A percentile compares a stretch with the other conserved stretches of the same genome.
phyloP scores from a whole-genome alignment of 2,113 vertebrate species.

The Choloepus hoffmanni region DNA sequence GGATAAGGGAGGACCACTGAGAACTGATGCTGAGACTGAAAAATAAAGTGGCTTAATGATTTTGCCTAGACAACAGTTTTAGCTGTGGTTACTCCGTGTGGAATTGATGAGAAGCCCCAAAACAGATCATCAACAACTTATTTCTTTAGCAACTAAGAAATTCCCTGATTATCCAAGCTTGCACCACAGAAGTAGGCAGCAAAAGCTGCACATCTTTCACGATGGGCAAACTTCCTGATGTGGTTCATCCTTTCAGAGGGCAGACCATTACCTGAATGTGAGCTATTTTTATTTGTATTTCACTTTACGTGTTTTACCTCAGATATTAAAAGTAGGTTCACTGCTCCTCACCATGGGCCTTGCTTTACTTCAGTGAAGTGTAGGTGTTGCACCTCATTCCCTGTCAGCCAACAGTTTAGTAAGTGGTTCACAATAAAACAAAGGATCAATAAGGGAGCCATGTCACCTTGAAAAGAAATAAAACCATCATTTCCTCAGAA shows the following conservation, averaged over 20 bases:
- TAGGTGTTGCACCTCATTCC: not conserved
- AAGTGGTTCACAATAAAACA: not conserved
- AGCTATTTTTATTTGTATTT: not conserved
- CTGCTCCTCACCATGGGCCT: no score
- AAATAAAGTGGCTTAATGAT: not conserved
- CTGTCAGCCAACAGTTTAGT: not conserved
- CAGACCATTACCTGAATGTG: not conserved
- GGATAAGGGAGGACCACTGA: not conserved
- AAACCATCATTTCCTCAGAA: not conserved
- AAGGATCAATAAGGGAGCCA: not conserved
- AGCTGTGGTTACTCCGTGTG: not conserved
- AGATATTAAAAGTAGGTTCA: not conserved
- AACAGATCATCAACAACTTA: no score
- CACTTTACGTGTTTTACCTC: not conserved
- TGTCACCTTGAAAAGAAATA: not conserved
- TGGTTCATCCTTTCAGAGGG: not conserved
- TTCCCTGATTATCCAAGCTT: no score
- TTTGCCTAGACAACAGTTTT: not conserved
- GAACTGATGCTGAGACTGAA: not conserved
- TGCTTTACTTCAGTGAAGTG: not conserved
- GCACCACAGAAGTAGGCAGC: no score
- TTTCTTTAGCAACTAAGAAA: not conserved
- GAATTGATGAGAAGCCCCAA: not conserved
- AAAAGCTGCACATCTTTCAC: not conserved
- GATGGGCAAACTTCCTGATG: no score